Percentiles rank a stretch among this genome's conserved stretches.
These are phyloP conservation scores for Phaethon lepturus DNA, from an alignment of 2,113 vertebrate genomes.

Conservation along the genomic window DNA sequence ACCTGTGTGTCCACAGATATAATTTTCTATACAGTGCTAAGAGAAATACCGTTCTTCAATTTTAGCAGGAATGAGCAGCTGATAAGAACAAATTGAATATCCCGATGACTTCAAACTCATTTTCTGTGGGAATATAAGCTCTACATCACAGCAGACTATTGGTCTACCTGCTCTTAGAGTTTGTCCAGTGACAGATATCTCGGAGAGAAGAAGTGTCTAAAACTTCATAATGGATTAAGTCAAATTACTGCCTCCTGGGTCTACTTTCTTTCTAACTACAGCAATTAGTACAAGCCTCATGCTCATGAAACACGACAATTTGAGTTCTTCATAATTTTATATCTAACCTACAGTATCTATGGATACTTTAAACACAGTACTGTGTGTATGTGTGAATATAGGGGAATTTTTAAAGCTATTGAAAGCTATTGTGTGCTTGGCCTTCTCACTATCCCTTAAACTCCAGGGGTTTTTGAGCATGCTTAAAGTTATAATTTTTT, in stretches of 20 bases:
- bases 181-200: background rate
- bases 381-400: background rate
- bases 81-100: background rate
- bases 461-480: background rate
- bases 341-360: background rate
- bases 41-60: too few species aligned
- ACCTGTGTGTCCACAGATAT: fast-evolving
- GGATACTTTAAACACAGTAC: background rate
- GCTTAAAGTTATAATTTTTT: background rate
- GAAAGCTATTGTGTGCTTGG: background rate
- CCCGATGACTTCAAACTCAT: background rate
- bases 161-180: background rate
- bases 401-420: background rate
- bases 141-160: background rate
- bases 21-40: background rate
- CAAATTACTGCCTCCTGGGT: background rate
- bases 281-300: background rate
- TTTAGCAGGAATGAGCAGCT: background rate
- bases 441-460: background rate
- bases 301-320: background rate
- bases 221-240: background rate
- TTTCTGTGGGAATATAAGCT: background rate
- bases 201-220: background rate
- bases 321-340: background rate
- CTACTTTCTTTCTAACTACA: background rate